Evolutionary conservation across 2,113 vertebrate species (phyloP), one percentile per base, ranked within the genome.

Genomic region (Globicephala melas): DNA sequence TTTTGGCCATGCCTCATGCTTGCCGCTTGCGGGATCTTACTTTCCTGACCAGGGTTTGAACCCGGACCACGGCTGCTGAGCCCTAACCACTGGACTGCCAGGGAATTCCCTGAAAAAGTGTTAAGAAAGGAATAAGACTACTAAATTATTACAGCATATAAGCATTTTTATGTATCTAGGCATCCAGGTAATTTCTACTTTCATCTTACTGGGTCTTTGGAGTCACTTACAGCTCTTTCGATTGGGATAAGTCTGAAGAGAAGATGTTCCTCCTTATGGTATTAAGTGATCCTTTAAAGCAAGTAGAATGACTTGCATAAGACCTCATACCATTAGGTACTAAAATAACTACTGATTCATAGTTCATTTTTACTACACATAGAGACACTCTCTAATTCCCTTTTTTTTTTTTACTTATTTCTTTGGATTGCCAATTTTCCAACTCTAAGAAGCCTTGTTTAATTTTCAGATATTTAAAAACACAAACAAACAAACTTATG

Each of bases 381-480:
- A 26, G 50, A 70, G 47, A 80, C 3, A 25, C 31, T 62, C 47
- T 53, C 47, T 62, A 74, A 44, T 60, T 58, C 63, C 76, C 33
- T 58, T 36, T 44, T 23, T 41, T 41, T 41, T 41, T 96, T 31
- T 36, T 8, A n/a, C 25, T 84, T 65, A 23, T 60, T 67, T 83
- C n/a, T 79, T 89, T 81, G n/a, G 58, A 73, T 83, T 63, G 13
- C 60, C 2, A 33, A 18, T 53, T 76, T 70, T 74, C 63, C n/a
- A 68, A 53, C 41, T 47, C 77, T 76, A 65, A 53, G 33, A 88
- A 96, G 80, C 58, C 20, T 25, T 67, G 17, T 70, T 88, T 91
- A 53, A 77, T 91, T 93, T 68, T 94, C 28, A 95, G 13, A 74
- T 60, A 91, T 44, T 91, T 58, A 77, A 82, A 74, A 92, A 38